Conservation (phyloP, 2,797 vertebrate genomes). For the Anguilla megastoma region DNA sequence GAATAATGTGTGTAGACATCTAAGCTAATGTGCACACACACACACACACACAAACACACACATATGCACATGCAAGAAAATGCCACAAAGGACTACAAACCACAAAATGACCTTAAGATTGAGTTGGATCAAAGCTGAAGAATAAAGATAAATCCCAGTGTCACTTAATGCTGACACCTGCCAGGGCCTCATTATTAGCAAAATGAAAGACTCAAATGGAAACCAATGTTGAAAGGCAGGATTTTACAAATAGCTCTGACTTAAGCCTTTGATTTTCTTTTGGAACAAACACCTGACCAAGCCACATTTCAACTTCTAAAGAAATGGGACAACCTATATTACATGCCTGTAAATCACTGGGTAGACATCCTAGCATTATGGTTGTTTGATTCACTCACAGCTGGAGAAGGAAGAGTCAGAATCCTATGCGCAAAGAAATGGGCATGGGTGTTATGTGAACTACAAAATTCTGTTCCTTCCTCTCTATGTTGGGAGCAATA, state of each 20-base stretch:
- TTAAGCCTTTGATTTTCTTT: constrained; percentile 10
- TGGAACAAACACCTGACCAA: neutral
- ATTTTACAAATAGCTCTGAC: neutral
- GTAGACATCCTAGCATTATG: constrained; percentile 1
- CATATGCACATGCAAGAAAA: neutral
- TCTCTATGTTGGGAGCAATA: neutral
- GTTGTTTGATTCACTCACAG: constrained; percentile 3
- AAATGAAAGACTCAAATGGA: neutral
- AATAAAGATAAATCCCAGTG: constrained; percentile 22
- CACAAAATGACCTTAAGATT: neutral
- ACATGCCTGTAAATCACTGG: neutral
- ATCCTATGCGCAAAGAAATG: neutral
- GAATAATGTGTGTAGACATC: neutral
- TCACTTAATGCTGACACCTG: neutral
- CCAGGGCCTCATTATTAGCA: constrained; percentile 1
- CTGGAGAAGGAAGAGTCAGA: neutral
- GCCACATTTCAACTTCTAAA: neutral
- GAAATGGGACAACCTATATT: neutral
- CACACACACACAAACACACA: neutral
- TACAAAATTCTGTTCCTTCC: neutral
- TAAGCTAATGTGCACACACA: neutral
- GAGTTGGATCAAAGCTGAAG: constrained; percentile 22
- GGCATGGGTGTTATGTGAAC: neutral
- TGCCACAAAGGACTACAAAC: neutral
- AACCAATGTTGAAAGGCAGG: neutral